Evolutionary conservation across 2,888 invertebrate genomes (phyloP).

Genomic region (Creontiades dilutus): DNA sequence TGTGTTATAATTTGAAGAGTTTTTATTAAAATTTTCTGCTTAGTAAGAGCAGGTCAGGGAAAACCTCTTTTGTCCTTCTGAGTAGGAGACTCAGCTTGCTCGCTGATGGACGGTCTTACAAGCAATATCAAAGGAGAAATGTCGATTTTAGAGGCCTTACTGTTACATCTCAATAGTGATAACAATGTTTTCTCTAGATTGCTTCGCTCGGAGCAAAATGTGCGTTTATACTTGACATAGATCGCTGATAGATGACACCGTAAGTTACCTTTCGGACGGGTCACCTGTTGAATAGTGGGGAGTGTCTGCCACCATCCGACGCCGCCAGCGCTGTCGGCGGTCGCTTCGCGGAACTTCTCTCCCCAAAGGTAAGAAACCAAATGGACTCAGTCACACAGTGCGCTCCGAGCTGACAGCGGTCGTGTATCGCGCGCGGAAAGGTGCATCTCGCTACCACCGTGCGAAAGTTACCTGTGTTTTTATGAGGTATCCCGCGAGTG

Average conservation of each 20-base stretch:
- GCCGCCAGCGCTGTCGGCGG: slow-evolving; percentile 51
- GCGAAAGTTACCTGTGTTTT: slow-evolving; percentile 20
- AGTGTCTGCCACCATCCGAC: background rate
- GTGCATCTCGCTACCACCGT: slow-evolving; percentile 12
- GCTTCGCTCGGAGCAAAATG: too few species aligned
- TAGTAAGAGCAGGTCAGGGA: too few species aligned
- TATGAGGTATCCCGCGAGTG: background rate
- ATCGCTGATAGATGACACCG: background rate
- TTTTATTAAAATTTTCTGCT: too few species aligned
- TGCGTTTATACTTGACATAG: too few species aligned
- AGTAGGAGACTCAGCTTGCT: too few species aligned
- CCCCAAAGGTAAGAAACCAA: slow-evolving; percentile 1
- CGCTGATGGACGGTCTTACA: too few species aligned
- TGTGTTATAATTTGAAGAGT: too few species aligned
- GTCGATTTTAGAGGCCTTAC: too few species aligned
- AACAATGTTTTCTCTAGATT: too few species aligned
- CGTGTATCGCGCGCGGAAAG: slow-evolving; percentile 49
- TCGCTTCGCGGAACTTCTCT: slow-evolving; percentile 2
- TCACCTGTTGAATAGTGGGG: slow-evolving; percentile 61
- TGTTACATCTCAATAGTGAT: too few species aligned
- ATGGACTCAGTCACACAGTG: slow-evolving; percentile 33
- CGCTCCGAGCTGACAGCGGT: slow-evolving; percentile 58
- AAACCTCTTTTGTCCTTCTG: too few species aligned
- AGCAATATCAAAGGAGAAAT: too few species aligned
- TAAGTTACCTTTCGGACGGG: background rate